A percentile compares a stretch with the other conserved stretches of the same genome.
These are phyloP conservation scores for Sebastes oblongus DNA, from an alignment of 2,797 vertebrate genomes.

Conservation along the genomic window DNA sequence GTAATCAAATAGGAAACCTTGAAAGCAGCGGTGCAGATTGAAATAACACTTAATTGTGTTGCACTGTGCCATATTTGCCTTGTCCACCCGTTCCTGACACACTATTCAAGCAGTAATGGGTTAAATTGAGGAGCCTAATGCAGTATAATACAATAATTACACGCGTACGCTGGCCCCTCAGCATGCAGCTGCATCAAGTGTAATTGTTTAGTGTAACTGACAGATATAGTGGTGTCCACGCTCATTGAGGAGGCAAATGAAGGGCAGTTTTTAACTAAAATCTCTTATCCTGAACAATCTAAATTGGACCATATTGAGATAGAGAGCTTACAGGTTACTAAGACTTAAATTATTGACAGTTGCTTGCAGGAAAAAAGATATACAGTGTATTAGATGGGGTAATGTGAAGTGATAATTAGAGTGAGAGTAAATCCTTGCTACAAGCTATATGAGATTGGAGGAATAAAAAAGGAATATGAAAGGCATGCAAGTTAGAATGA, in stretches of 20 bases:
- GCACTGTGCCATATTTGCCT: conserved; percentile 62
- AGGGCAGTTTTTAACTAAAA: conserved; percentile 39
- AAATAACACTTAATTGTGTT: conserved; percentile 74
- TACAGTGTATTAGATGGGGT: conserved; percentile 42
- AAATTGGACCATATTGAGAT: conserved; percentile 63
- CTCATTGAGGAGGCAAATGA: conserved; percentile 42
- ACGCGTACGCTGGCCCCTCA: conserved; percentile 37
- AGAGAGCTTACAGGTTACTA: conserved; percentile 29
- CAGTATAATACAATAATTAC: conserved; percentile 71
- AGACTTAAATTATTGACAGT: conserved; percentile 51
- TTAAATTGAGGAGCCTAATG: conserved; percentile 73
- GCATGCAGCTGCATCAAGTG: conserved; percentile 25
- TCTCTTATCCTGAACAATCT: conserved; percentile 63
- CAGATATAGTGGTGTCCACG: conserved; percentile 44
- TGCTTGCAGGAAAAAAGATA: conserved; percentile 53
- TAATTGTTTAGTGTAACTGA: conserved; percentile 50
- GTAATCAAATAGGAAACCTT: conserved; percentile 69
- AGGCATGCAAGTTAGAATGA: conserved; percentile 42
- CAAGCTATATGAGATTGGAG: conserved; percentile 50
- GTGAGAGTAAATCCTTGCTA: conserved; percentile 72
- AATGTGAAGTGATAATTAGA: conserved; percentile 67
- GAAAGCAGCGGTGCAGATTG: conserved; percentile 69
- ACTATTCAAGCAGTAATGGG: conserved; percentile 66
- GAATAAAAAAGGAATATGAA: conserved; percentile 42
- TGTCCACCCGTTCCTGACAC: conserved; percentile 61